Evolutionary conservation across 2,113 vertebrate species (phyloP).

Genomic region (Sterna hirundo): DNA sequence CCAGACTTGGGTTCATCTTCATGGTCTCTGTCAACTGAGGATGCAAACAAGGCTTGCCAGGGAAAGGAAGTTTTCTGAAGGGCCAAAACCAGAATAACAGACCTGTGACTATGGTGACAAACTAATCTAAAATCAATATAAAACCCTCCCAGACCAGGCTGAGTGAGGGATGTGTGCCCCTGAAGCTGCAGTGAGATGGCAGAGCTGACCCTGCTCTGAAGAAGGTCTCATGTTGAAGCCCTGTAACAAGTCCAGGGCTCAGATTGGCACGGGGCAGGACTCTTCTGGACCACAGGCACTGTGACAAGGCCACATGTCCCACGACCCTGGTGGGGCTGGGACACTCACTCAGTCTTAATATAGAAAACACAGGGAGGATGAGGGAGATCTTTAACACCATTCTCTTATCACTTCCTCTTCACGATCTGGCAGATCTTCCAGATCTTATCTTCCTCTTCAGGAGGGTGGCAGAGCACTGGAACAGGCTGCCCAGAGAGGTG

Average conservation of each 20-base stretch:
- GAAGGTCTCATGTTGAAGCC: not conserved
- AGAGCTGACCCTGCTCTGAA: not conserved
- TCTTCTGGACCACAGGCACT: accelerated
- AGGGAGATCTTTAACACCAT: not conserved
- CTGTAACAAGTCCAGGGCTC: not conserved
- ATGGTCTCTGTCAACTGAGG: not conserved
- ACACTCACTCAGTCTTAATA: too few relatives aligned
- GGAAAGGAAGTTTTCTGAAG: not conserved
- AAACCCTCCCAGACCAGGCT: accelerated
- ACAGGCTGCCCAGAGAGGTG: too few relatives aligned
- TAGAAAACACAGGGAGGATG: not conserved
- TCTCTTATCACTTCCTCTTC: not conserved
- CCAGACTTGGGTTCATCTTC: not conserved
- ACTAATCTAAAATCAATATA: not conserved
- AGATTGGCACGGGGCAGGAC: accelerated
- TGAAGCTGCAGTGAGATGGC: not conserved
- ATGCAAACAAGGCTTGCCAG: not conserved
- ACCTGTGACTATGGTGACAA: not conserved
- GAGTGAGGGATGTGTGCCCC: accelerated
- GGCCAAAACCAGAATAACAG: not conserved
- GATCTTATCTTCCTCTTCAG: too few relatives aligned
- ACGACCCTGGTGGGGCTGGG: accelerated
- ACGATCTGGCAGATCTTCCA: too few relatives aligned
- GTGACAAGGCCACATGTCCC: accelerated
- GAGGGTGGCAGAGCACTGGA: too few relatives aligned